Percentiles rank a stretch among this genome's conserved stretches.
These are phyloP conservation scores for Xenops minutus DNA, from an alignment of 2,797 vertebrate genomes.

Conservation along the genomic window DNA sequence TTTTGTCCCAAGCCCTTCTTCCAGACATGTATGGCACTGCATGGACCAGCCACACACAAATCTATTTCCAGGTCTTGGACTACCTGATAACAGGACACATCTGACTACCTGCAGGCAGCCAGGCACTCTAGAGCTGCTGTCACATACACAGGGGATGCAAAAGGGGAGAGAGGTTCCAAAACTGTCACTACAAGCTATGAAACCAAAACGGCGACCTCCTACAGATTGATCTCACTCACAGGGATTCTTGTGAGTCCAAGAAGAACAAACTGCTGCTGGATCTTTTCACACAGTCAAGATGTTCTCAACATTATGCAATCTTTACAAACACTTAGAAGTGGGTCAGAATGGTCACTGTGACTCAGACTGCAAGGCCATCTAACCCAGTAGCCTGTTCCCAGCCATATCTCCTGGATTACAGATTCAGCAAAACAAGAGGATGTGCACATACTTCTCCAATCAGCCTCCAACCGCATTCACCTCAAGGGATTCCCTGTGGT, in stretches of 20 bases:
- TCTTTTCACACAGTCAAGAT: not conserved
- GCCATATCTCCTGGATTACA: not conserved
- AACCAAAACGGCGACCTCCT: not conserved
- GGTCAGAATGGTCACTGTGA: not conserved
- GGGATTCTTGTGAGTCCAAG: not conserved
- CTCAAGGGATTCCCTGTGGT: not conserved
- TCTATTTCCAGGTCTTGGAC: not conserved
- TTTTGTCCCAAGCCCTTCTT: not conserved
- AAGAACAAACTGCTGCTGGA: not conserved
- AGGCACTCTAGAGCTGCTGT: not conserved
- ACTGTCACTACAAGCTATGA: not conserved
- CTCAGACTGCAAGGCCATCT: not conserved
- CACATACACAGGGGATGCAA: not conserved
- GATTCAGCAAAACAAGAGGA: not conserved
- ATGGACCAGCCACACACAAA: not conserved
- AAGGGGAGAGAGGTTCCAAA: not conserved
- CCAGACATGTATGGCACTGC: not conserved
- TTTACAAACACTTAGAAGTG: not conserved
- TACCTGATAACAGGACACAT: not conserved
- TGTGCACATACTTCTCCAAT: fast-evolving
- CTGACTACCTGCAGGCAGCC: not conserved
- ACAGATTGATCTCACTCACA: not conserved
- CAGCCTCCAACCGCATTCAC: not conserved
- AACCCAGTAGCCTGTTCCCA: not conserved
- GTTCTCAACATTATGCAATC: not conserved